Percentiles rank a stretch among this genome's conserved stretches.
Evolutionary conservation across 2,797 vertebrate species (phyloP).

Genomic region (Danio jaintianensis): DNA sequence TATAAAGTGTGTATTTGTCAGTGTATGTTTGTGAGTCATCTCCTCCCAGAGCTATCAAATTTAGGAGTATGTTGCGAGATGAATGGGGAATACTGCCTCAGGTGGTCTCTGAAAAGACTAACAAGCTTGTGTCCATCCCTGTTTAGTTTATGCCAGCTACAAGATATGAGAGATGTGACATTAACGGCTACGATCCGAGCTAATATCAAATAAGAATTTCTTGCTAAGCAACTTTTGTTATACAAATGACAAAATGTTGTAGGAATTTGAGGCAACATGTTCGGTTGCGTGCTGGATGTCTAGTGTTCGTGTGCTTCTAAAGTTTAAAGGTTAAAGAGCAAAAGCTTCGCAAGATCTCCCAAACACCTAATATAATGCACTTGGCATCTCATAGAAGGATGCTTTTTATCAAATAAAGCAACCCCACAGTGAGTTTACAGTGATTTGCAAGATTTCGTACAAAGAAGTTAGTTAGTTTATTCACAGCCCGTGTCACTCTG

Average conservation of each 20-base stretch:
- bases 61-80: conserved; percentile 54
- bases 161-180: neutral
- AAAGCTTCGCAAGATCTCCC: neutral
- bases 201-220: neutral
- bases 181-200: neutral
- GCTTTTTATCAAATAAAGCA: neutral
- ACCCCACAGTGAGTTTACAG: conserved; percentile 20
- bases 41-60: conserved; percentile 51
- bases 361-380: neutral
- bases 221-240: neutral
- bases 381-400: too few relatives aligned
- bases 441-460: conserved; percentile 38
- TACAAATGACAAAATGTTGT: neutral
- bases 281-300: neutral
- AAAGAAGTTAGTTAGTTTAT: conserved; percentile 56
- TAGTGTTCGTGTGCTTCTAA: neutral
- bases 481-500: conserved; percentile 50
- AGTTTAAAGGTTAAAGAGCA: neutral
- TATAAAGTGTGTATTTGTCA: conserved; percentile 47
- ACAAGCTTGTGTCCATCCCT: conserved; percentile 39
- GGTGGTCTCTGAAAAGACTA: conserved; percentile 54
- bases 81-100: conserved; percentile 54
- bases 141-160: conserved; percentile 28
- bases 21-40: conserved; percentile 22
- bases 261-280: neutral